Evolutionary conservation across 2,888 invertebrate species (phyloP).

Genomic region (Hofmannophila pseudospretella): DNA sequence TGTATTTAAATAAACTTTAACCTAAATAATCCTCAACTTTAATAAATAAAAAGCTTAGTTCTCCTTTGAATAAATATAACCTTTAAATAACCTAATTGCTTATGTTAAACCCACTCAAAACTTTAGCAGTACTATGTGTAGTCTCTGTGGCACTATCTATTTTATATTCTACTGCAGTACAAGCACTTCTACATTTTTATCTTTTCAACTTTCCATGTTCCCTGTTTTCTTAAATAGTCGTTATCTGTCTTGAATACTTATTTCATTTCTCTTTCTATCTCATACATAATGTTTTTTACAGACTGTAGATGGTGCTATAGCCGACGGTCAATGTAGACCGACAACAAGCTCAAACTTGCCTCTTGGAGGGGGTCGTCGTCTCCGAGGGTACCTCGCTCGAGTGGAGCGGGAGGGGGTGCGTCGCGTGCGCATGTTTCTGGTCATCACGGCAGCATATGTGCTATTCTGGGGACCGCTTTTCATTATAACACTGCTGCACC

Average conservation of each 20-base stretch:
- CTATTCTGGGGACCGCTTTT: slow-evolving; percentile 95
- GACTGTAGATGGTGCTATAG: slow-evolving; percentile 64
- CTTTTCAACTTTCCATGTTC: not conserved
- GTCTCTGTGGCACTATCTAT: no score
- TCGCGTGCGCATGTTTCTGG: slow-evolving; percentile 90
- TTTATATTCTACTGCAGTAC: no score
- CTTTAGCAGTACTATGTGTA: no score
- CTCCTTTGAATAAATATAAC: no score
- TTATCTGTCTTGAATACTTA: not conserved
- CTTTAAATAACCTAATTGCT: no score
- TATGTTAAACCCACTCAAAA: no score
- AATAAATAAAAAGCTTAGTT: no score
- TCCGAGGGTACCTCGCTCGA: slow-evolving; percentile 86
- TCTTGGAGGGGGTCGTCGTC: slow-evolving; percentile 83
- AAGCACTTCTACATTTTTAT: not conserved
- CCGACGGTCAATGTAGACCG: slow-evolving; percentile 50
- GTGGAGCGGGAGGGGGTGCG: slow-evolving; percentile 90
- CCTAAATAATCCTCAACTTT: no score
- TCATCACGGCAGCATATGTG: slow-evolving; percentile 90
- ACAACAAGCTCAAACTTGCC: slow-evolving; percentile 55
- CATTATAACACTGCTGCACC: slow-evolving; percentile 88
- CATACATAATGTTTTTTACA: no score
- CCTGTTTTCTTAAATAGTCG: not conserved
- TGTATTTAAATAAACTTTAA: no score
- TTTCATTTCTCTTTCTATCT: not conserved